Conservation (phyloP, 2,888 invertebrate species). For the Aphidoletes aphidimyza region DNA sequence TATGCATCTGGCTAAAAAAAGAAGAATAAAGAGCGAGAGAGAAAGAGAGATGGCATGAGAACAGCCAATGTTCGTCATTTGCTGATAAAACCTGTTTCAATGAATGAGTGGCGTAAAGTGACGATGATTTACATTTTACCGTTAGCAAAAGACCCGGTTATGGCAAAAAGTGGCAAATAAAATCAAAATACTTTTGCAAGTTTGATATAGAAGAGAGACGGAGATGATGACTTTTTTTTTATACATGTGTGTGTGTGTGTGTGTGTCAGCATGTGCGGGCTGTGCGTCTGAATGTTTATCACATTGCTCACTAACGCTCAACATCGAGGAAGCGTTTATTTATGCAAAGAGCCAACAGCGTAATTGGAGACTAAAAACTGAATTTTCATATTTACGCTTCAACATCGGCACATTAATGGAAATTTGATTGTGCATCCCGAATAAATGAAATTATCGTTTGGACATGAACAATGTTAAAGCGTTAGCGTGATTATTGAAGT, state of each 20-base stretch:
- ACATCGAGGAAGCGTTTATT: not conserved
- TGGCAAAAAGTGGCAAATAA: conserved; percentile 24
- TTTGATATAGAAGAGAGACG: not conserved
- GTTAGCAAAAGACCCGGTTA: conserved; percentile 23
- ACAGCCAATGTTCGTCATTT: too few relatives aligned
- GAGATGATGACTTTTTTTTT: not conserved
- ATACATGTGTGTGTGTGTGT: too few relatives aligned
- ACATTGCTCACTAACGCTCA: not conserved
- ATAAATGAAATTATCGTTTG: not conserved
- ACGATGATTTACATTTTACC: not conserved
- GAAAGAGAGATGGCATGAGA: too few relatives aligned
- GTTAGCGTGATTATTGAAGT: not conserved
- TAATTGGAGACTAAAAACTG: not conserved
- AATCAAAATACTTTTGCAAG: conserved; percentile 11
- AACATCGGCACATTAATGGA: not conserved
- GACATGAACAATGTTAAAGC: not conserved
- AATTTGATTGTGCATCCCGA: not conserved
- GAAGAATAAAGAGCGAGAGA: too few relatives aligned
- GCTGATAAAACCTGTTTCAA: too few relatives aligned
- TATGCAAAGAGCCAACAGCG: not conserved
- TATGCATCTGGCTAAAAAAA: too few relatives aligned
- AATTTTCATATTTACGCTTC: not conserved
- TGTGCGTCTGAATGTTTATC: too few relatives aligned
- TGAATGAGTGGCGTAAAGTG: conserved; percentile 9
- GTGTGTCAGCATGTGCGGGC: too few relatives aligned